Evolutionary conservation across 2,888 invertebrate genomes (phyloP).

Genomic region (Lathronympha strigana): DNA sequence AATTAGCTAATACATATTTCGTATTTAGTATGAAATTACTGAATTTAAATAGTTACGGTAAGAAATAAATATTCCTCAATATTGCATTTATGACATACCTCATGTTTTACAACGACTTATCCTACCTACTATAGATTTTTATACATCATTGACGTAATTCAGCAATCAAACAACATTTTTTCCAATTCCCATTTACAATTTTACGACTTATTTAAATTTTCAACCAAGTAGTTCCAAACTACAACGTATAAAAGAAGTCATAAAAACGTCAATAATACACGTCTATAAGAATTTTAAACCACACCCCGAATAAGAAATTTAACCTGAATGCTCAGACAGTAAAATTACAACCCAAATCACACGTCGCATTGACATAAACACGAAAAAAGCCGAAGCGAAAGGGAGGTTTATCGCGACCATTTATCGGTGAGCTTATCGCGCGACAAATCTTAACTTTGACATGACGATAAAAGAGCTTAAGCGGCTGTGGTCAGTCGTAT

Average conservation of each 20-base stretch:
- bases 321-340: constrained; percentile 29
- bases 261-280: constrained; percentile 22
- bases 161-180: not conserved
- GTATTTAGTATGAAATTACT: too few relatives aligned
- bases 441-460: constrained; percentile 19
- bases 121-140: not conserved
- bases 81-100: too few relatives aligned
- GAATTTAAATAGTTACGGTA: too few relatives aligned
- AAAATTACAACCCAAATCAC: constrained; percentile 32
- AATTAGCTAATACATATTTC: too few relatives aligned
- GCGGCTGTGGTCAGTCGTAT: not conserved
- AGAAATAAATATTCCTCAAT: too few relatives aligned
- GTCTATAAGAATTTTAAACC: constrained; percentile 7
- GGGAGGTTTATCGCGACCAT: constrained; percentile 26
- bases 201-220: not conserved
- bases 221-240: constrained; percentile 6
- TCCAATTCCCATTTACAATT: constrained; percentile 1
- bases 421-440: constrained; percentile 18
- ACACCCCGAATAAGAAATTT: constrained; percentile 11
- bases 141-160: not conserved
- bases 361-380: constrained; percentile 27
- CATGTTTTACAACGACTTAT: too few relatives aligned
- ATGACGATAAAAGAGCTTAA: constrained; percentile 7
- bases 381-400: constrained; percentile 22
- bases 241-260: constrained; percentile 16